phyloP scores from a whole-genome alignment of 2,888 invertebrate genomes.

The Chalcis sispes region DNA sequence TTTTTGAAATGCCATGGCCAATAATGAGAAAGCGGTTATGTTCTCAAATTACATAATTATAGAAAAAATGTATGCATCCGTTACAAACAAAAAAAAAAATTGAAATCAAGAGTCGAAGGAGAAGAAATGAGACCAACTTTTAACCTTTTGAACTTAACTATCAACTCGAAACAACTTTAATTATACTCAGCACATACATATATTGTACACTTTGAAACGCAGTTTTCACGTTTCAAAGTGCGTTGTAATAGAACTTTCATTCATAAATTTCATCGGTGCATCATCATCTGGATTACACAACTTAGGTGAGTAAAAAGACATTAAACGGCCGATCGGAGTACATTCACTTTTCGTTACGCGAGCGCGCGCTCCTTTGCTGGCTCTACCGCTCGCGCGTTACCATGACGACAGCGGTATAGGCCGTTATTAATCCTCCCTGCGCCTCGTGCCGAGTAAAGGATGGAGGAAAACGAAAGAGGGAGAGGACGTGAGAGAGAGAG shows the following conservation, averaged over 20 bases:
- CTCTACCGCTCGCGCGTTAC: constrained; percentile 64
- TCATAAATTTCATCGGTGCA: constrained; percentile 36
- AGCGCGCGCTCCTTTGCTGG: constrained; percentile 9
- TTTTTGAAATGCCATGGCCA: not conserved
- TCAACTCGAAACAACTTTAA: constrained; percentile 1
- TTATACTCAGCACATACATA: not conserved
- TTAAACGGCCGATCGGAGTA: constrained; percentile 50
- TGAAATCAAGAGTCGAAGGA: not conserved
- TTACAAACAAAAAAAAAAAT: not conserved
- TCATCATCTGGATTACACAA: constrained; percentile 43
- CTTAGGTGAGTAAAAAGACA: constrained; percentile 44
- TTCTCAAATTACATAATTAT: no score
- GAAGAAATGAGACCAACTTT: not conserved
- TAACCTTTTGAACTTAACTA: constrained; percentile 4
- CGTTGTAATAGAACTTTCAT: constrained; percentile 46
- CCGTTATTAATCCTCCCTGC: constrained; percentile 70
- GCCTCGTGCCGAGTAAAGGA: constrained; percentile 6
- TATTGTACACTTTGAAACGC: not conserved
- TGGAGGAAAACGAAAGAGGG: constrained; percentile 3
- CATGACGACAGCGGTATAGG: constrained; percentile 70
- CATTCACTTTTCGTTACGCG: constrained; percentile 35
- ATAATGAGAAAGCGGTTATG: no score
- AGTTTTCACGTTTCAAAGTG: not conserved
- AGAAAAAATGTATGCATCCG: no score
- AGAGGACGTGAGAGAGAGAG: not conserved